Percentiles rank a stretch among this genome's conserved stretches.
Conservation (phyloP, 1,140 invertebrate species). For the Cydia pomonella region DNA sequence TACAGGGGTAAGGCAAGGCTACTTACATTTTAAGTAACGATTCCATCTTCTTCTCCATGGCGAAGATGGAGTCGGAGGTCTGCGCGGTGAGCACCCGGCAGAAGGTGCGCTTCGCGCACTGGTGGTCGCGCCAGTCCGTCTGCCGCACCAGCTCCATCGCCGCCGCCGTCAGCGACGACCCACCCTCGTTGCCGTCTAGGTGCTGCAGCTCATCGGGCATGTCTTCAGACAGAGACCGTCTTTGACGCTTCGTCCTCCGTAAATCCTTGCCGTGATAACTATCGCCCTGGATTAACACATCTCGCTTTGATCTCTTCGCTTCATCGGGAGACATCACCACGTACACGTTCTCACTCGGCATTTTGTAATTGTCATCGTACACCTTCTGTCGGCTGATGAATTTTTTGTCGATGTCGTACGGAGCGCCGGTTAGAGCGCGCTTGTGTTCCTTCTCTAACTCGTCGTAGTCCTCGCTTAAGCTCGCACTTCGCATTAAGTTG, state of each 20-base stretch:
- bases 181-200: slow-evolving; percentile 76
- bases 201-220: slow-evolving; percentile 80
- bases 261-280: slow-evolving; percentile 45
- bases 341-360: slow-evolving; percentile 78
- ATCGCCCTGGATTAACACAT: slow-evolving; percentile 55
- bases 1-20: slow-evolving; percentile 25
- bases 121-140: slow-evolving; percentile 86
- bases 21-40: slow-evolving; percentile 87
- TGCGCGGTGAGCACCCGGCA: slow-evolving; percentile 87
- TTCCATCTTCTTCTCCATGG: slow-evolving; percentile 91
- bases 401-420: slow-evolving; percentile 74
- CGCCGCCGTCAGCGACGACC: slow-evolving; percentile 59
- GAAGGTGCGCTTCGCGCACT: slow-evolving; percentile 88
- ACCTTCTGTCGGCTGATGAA: slow-evolving; percentile 70
- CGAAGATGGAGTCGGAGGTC: slow-evolving; percentile 82
- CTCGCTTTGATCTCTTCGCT: slow-evolving; percentile 57
- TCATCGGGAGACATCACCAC: slow-evolving; percentile 75
- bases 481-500: slow-evolving; percentile 81
- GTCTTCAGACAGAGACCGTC: slow-evolving; percentile 68
- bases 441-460: slow-evolving; percentile 82
- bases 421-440: slow-evolving; percentile 73
- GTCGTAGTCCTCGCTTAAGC: slow-evolving; percentile 65
- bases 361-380: slow-evolving; percentile 78
- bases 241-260: slow-evolving; percentile 56
- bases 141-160: slow-evolving; percentile 68